Evolutionary conservation across 35 echinoderm and acorn worm genomes (phyloP).

Genomic region (Stichopus chloronotus): DNA sequence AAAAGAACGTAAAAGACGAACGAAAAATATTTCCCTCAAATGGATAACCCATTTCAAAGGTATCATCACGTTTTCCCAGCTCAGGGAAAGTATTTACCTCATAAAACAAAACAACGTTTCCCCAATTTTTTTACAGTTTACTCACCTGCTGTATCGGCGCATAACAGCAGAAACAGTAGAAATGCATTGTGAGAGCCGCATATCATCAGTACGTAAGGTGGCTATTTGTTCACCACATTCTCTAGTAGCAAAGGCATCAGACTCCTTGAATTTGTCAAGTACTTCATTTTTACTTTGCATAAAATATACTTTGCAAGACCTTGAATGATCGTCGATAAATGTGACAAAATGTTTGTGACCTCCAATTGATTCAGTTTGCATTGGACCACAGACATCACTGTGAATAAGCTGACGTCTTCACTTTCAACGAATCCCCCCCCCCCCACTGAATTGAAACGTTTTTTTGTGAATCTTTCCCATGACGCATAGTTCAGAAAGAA

Average conservation of each 20-base stretch:
- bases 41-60: neutral
- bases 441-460: neutral
- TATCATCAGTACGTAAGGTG: too few relatives aligned
- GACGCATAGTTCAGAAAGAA: neutral
- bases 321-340: neutral
- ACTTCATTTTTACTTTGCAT: too few relatives aligned
- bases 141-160: too few relatives aligned
- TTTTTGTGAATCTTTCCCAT: neutral
- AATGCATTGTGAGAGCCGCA: too few relatives aligned
- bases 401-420: neutral
- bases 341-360: neutral
- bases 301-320: neutral
- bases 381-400: too few relatives aligned
- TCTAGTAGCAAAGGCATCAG: too few relatives aligned
- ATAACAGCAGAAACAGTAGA: too few relatives aligned
- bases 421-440: too few relatives aligned
- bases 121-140: constrained; percentile 2
- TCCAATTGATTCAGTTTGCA: too few relatives aligned
- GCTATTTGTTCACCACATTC: too few relatives aligned
- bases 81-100: neutral
- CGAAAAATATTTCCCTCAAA: neutral
- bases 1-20: neutral
- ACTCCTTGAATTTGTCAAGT: too few relatives aligned
- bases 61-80: constrained; percentile 1
- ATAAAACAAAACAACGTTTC: neutral